Percentiles rank a stretch among this genome's conserved stretches.
These are phyloP conservation scores for Hystrix brachyura DNA, from an alignment of 2,113 vertebrate species.

Conservation along the genomic window DNA sequence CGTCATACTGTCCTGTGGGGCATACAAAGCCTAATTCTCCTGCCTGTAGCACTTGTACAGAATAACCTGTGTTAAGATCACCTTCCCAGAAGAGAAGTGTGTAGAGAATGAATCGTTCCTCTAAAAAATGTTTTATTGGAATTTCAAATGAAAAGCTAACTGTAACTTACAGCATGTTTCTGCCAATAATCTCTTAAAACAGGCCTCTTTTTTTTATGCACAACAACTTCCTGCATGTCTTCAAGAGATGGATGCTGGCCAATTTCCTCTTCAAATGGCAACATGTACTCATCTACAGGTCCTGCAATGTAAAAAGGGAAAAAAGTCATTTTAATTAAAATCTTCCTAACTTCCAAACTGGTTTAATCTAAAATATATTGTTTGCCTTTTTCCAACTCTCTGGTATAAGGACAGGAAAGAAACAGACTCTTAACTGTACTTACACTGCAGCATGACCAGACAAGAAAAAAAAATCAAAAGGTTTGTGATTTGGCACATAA, in stretches of 20 bases:
- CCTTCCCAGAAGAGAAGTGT: background rate
- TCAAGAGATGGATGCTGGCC: conserved; percentile 99
- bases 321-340: conserved; percentile 20
- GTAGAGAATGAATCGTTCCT: background rate
- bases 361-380: conserved; percentile 49
- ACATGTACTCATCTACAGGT: conserved; percentile 98
- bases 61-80: conserved; percentile 10
- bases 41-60: background rate
- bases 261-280: conserved; percentile 98
- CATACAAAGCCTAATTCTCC: background rate
- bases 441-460: background rate
- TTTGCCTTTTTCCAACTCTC: conserved; percentile 24
- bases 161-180: conserved; percentile 95
- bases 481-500: background rate
- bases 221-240: conserved; percentile 99
- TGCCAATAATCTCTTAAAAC: conserved; percentile 97
- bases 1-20: background rate
- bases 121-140: conserved; percentile 49
- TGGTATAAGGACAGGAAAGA: conserved; percentile 7
- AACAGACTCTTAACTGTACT: background rate
- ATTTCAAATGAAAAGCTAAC: background rate
- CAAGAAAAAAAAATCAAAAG: background rate
- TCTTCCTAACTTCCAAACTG: conserved; percentile 53
- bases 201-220: conserved; percentile 98
- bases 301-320: conserved; percentile 85